Percentiles rank a stretch among this genome's conserved stretches.
Evolutionary conservation across 1,140 invertebrate genomes (phyloP).

Genomic region (Diorhabda carinulata): DNA sequence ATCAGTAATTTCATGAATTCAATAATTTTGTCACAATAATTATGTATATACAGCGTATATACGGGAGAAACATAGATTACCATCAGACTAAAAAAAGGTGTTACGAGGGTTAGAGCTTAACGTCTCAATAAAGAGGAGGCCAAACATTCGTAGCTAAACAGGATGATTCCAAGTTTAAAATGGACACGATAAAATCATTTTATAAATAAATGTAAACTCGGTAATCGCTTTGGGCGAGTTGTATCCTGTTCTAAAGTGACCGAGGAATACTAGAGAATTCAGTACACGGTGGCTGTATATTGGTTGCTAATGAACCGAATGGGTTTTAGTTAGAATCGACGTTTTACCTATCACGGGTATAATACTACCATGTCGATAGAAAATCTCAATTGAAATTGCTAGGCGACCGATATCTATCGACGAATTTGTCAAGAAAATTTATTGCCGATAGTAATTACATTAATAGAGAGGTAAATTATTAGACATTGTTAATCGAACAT

Average conservation of each 20-base stretch:
- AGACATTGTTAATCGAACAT: no score
- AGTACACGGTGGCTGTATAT: conserved; percentile 20
- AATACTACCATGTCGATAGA: conserved; percentile 1
- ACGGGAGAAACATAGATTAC: no score
- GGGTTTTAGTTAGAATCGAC: neutral
- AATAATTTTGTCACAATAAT: no score
- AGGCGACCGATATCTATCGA: neutral
- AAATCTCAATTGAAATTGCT: conserved; percentile 3
- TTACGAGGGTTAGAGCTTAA: no score
- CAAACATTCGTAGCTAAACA: no score
- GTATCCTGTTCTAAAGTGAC: neutral
- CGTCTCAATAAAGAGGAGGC: no score
- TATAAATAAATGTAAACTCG: no score
- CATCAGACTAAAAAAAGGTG: no score
- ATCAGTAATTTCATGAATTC: no score
- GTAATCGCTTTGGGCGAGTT: neutral
- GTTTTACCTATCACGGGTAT: conserved; percentile 6
- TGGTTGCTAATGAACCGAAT: conserved; percentile 32
- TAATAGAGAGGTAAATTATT: neutral
- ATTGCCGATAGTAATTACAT: neutral
- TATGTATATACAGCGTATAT: no score
- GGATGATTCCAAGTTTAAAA: no score
- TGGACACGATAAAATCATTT: no score
- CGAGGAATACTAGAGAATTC: neutral
- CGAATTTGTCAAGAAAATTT: neutral